Base-by-base conservation (phyloP, 2,113 vertebrate genomes). In the Megaleporinus macrocephalus region DNA sequence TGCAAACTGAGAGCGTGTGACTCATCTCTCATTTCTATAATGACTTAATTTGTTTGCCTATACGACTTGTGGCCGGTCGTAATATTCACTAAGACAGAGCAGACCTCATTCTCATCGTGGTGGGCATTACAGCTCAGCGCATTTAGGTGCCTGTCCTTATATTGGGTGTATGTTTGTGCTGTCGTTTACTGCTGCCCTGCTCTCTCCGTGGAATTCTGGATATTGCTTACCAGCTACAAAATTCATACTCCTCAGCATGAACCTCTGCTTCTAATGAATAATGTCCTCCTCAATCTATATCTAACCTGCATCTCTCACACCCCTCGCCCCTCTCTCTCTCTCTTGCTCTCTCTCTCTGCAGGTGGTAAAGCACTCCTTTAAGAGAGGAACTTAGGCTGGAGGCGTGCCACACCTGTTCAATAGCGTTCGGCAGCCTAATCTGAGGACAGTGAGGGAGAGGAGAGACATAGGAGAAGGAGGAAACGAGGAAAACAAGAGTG, bases 341-440 rank as follows among this genome's bases (percentile, higher is more conserved):
- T 83, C 53, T 84, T 59, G 14, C 65, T 82, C 12, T 86, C 75
- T 81, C 44, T 69, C 26, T 62, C 0, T 83, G 51, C 72, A 88
- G 88, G 85, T 88, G 79, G 75, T 49, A 79, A 83, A 71, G 33
- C 71, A n/a, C 76, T 84, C 44, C 81, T 78, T 55, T 57, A 73
- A 74, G 55, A 77, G 44, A 65, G 0, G 27, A 26, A 22, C n/a
- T 76, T 81, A 14, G 12, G 49, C 72, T 49, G 83, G 73, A 68
- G 68, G 36, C 36, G n/a, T 75, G 53, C 55, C 78, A 62, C 55
- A 47, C 29, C 47, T 81, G 15, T 61, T 66, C 30, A 77, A 41
- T 47, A 73, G 10, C 24, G 12, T 57, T 83, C 29, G 53, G 78
- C 33, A 59, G 30, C 30, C 47, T n/a, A 30, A n/a, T 22, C 27